Base-by-base conservation (phyloP, 2,888 invertebrate species). In the Pollenia amentaria region DNA sequence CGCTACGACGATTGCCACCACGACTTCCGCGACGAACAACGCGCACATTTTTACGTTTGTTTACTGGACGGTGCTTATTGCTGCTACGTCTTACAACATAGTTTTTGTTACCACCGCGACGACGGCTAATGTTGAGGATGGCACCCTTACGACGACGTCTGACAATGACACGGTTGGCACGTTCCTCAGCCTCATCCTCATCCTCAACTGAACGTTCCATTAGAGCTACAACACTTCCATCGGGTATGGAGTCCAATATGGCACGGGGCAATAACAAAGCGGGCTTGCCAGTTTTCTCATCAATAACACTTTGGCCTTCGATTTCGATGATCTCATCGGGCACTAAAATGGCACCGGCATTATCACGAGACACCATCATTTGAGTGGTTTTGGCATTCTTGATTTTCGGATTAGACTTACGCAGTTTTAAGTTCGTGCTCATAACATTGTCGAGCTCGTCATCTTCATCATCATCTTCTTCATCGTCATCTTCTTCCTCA, bases 261-360 rank as follows among this genome's bases (percentile, higher is more conserved):
- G 90, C 89, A 11, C 92, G 92, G 4, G 93, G 91, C 75, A 92
- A 89, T 12, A 91, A 80, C 0, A 92, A 87, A 0, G 92, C 90
- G 0, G 91, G 88, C 87, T 92, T 90, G 78, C 92, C 92, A 0
- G 91, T 92, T 82, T 91, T 91, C 87, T 91, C 90, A 55, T 92
- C 92, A 12, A 92, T 84, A 1, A 92, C 89, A 79, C 90, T 91
- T 64, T 91, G 91, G 1, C 91, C 92, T 73, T 92, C 92, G 77
- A 92, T 90, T 81, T 92, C 93, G 29, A 91, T 90, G 42, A 91
- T 87, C 79, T 89, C 90, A 67, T 92, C 91, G 70, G 92, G 91
- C 44, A 92, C 90, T 90, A 92, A 89, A n/a, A 92, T 89, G 67
- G 92, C 90, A 2, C 91, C 91, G n/a, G 91, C 90, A 86, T 91